These are phyloP conservation scores for Anguilla anguilla DNA, from an alignment of 2,797 vertebrate species.

Conservation along the genomic window DNA sequence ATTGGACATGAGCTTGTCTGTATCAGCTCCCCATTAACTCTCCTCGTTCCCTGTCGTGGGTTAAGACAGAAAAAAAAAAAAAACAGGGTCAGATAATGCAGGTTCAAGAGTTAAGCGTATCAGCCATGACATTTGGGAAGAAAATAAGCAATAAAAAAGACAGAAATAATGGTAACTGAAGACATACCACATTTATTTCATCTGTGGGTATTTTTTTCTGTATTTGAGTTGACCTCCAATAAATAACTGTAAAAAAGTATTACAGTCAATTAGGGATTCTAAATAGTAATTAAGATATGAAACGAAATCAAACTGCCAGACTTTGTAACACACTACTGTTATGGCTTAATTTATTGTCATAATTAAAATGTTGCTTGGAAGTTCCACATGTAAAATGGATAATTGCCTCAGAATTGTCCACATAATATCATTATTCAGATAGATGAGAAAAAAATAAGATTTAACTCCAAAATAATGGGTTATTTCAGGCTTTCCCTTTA, in stretches of 20 bases:
- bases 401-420: constrained; percentile 59
- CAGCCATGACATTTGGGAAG: constrained; percentile 66
- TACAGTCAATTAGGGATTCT: constrained; percentile 67
- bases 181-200: constrained; percentile 30
- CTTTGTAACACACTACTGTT: constrained; percentile 54
- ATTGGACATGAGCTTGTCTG: constrained; percentile 63
- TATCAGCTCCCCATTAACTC: constrained; percentile 76
- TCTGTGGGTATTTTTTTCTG: constrained; percentile 53
- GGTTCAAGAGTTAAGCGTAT: constrained; percentile 65
- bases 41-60: constrained; percentile 74
- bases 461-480: constrained; percentile 56
- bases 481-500: constrained; percentile 45
- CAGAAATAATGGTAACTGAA: constrained; percentile 44
- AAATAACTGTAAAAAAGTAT: constrained; percentile 64
- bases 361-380: constrained; percentile 62
- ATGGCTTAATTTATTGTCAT: constrained; percentile 57
- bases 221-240: constrained; percentile 64
- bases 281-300: constrained; percentile 68
- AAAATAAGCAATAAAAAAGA: constrained; percentile 32
- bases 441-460: constrained; percentile 44
- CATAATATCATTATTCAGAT: constrained; percentile 55
- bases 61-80: constrained; percentile 74
- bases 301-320: constrained; percentile 61
- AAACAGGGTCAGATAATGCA: constrained; percentile 52
- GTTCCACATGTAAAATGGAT: constrained; percentile 43